Conservation (phyloP, 2,797 vertebrate genomes). For the Adrianichthys oophorus region DNA sequence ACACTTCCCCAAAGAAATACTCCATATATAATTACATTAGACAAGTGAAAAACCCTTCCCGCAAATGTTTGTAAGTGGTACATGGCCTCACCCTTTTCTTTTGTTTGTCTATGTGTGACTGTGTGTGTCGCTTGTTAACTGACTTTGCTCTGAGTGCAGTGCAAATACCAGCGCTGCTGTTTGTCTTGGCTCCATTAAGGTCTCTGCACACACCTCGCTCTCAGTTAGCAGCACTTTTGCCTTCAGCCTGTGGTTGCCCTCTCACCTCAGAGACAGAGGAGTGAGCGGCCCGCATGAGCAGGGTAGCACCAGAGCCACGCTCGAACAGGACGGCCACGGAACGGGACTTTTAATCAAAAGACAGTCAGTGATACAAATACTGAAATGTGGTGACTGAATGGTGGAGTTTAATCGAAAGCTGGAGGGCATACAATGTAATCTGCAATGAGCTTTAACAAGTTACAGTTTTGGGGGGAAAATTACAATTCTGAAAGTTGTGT, state of each 20-base stretch:
- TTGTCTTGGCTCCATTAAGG: slow-evolving; percentile 54
- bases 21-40: slow-evolving; percentile 20
- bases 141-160: slow-evolving; percentile 32
- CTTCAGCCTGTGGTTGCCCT: slow-evolving; percentile 28
- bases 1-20: slow-evolving; percentile 6
- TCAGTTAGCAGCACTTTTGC: slow-evolving; percentile 38
- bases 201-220: slow-evolving; percentile 29
- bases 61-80: slow-evolving; percentile 26
- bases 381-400: too few species aligned
- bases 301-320: not conserved
- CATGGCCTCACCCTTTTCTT: slow-evolving; percentile 43
- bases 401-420: too few species aligned
- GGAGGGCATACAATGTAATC: too few species aligned
- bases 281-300: slow-evolving; percentile 1
- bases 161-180: slow-evolving; percentile 61
- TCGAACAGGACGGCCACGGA: not conserved
- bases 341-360: too few species aligned
- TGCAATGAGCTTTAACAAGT: too few species aligned
- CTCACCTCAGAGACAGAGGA: slow-evolving; percentile 32
- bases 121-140: slow-evolving; percentile 7
- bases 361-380: too few species aligned
- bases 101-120: slow-evolving; percentile 10
- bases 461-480: too few species aligned
- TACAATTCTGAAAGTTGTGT: too few species aligned
- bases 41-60: slow-evolving; percentile 22